Evolutionary conservation across 1,140 invertebrate species (phyloP), one percentile per base, ranked within the genome.

Genomic region (Cydia splendana): DNA sequence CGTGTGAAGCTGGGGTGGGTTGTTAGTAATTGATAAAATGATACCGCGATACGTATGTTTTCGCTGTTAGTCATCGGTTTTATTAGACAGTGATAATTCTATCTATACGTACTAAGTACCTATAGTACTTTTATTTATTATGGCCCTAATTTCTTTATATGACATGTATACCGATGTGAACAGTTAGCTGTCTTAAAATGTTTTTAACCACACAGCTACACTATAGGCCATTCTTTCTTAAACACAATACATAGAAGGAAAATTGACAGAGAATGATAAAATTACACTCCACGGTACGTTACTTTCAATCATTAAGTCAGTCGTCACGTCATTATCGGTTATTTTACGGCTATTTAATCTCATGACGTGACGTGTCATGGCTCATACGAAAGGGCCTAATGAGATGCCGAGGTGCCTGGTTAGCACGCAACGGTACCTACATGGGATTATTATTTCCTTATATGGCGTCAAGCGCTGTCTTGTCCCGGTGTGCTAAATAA

Each of bases 241-340:
- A 48, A 48, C 45, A 48, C 45, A 48, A 48, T 48, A 48, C 45
- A 1, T 15, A n/a, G 5, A 62, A n/a, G 18, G 20, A 62, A 62
- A 24, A 62, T 24, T 62, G 57, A 20, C 57, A 62, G 20, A 12
- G 10, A 24, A 62, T 53, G 51, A 62, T 62, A 62, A 62, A 62
- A 62, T 62, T 62, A 62, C 57, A 62, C 57, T 24, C 2, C 20
- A 62, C 57, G 57, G 57, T 62, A 62, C 57, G 57, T 24, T 62
- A 62, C 57, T 24, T 62, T 24, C 57, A 62, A 62, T 62, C 57
- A 62, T 62, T 62, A 62, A 62, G 57, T 24, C 57, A 62, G 57
- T 12, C 57, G 57, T 62, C 57, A 62, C 57, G 57, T 62, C 57
- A 62, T 62, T 62, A 62, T 62, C 57, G 20, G 57, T 62, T 24